Conservation (phyloP, 2,797 vertebrate genomes). For the Brachymystax lenok region DNA sequence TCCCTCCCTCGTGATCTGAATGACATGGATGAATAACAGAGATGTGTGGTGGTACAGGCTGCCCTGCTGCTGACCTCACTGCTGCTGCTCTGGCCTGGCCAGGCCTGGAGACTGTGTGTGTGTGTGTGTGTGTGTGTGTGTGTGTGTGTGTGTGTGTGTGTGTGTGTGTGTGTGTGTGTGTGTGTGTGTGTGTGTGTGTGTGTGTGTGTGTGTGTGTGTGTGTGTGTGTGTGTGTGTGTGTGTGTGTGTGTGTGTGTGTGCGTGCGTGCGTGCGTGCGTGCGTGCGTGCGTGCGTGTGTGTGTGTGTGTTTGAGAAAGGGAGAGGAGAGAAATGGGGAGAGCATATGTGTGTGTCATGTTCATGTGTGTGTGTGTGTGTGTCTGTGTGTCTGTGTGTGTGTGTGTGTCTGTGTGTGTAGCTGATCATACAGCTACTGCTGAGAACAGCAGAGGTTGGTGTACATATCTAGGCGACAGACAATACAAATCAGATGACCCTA, state of each 20-base stretch:
- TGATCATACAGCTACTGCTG: background rate
- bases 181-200: conserved; percentile 24
- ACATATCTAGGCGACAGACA: background rate
- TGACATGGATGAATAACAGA: conserved; percentile 77
- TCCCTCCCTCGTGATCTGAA: conserved; percentile 70
- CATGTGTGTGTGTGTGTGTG: conserved; percentile 7
- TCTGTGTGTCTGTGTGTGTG: conserved; percentile 10
- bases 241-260: conserved; percentile 19
- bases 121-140: conserved; percentile 8
- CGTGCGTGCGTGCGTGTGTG: conserved; percentile 5
- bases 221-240: conserved; percentile 16
- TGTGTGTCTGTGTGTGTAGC: background rate
- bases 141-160: conserved; percentile 21
- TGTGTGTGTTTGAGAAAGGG: conserved; percentile 20
- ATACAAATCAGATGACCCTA: background rate
- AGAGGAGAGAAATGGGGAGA: too few species aligned
- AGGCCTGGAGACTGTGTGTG: conserved; percentile 22
- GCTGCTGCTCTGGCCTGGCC: conserved; percentile 59
- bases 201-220: conserved; percentile 8
- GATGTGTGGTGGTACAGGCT: conserved; percentile 68
- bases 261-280: conserved; percentile 22
- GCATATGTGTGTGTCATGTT: conserved; percentile 10
- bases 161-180: conserved; percentile 17
- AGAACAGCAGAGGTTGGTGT: background rate
- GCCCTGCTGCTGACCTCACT: conserved; percentile 67